Percentiles rank a stretch among this genome's conserved stretches.
These are phyloP conservation scores for Escarpia spicata DNA, from an alignment of 2,888 invertebrate species.

Conservation along the genomic window DNA sequence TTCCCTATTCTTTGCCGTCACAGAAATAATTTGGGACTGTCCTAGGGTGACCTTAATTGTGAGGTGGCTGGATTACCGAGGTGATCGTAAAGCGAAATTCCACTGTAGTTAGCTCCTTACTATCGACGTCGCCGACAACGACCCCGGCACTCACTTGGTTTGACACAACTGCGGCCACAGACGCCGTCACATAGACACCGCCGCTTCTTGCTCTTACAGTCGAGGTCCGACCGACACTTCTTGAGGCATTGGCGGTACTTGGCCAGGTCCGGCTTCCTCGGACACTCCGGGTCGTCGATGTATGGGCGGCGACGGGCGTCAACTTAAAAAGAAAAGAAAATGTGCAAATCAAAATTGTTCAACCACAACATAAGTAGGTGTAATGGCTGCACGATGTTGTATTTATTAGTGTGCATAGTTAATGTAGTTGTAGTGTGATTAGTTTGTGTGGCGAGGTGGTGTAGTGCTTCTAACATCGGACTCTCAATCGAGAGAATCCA, in stretches of 20 bases:
- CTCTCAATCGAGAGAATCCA: no score
- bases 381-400: no score
- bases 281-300: constrained; percentile 37
- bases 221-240: constrained; percentile 91
- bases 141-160: constrained; percentile 78
- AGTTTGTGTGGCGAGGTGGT: no score
- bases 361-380: background rate
- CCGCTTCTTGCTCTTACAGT: constrained; percentile 96
- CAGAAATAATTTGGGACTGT: background rate
- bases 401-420: no score
- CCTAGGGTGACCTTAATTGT: no score
- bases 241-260: constrained; percentile 74
- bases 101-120: background rate
- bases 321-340: background rate
- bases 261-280: constrained; percentile 40
- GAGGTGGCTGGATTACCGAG: no score
- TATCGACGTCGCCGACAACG: background rate
- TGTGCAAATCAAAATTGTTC: background rate
- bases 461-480: no score
- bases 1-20: background rate
- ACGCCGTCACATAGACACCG: constrained; percentile 94
- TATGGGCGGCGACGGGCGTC: constrained; percentile 16
- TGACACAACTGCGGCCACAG: constrained; percentile 97
- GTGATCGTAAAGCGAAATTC: no score
- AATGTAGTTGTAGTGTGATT: no score